These are phyloP conservation scores for Sebastes diaconus DNA, from an alignment of 2,797 vertebrate genomes.

Conservation along the genomic window DNA sequence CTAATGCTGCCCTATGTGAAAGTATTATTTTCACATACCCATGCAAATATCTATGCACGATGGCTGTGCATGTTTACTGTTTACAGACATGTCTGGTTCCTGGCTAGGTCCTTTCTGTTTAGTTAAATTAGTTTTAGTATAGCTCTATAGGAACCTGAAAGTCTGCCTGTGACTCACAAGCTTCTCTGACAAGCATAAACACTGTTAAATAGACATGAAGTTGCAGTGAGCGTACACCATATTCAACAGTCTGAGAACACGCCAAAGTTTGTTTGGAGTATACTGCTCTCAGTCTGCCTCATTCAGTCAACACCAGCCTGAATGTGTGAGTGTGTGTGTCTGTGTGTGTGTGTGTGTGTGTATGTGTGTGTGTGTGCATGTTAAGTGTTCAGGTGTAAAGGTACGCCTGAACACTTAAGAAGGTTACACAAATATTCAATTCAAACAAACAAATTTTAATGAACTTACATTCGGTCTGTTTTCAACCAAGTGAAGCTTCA, in stretches of 20 bases:
- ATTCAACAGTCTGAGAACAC: background rate
- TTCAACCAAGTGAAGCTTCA: constrained; percentile 44
- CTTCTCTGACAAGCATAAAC: background rate
- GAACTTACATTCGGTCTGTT: constrained; percentile 59
- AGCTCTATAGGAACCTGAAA: too few species aligned
- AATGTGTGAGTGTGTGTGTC: background rate
- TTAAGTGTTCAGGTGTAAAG: constrained; percentile 48
- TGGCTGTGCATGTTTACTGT: too few species aligned
- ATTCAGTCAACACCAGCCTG: background rate
- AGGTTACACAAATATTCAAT: constrained; percentile 68
- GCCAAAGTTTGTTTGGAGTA: background rate
- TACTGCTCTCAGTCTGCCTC: background rate
- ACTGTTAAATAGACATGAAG: background rate
- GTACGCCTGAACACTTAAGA: constrained; percentile 50
- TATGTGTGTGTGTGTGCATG: constrained; percentile 22
- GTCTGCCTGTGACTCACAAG: too few species aligned
- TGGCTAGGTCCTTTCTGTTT: too few species aligned
- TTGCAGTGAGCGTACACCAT: background rate
- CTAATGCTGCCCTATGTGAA: too few species aligned
- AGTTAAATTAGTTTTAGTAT: too few species aligned
- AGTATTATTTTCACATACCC: too few species aligned
- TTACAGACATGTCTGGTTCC: too few species aligned
- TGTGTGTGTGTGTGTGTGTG: background rate
- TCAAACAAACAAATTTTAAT: constrained; percentile 68
- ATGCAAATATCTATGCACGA: too few species aligned